phyloP scores from a whole-genome alignment of 2,113 vertebrate genomes.

The Suncus etruscus region DNA sequence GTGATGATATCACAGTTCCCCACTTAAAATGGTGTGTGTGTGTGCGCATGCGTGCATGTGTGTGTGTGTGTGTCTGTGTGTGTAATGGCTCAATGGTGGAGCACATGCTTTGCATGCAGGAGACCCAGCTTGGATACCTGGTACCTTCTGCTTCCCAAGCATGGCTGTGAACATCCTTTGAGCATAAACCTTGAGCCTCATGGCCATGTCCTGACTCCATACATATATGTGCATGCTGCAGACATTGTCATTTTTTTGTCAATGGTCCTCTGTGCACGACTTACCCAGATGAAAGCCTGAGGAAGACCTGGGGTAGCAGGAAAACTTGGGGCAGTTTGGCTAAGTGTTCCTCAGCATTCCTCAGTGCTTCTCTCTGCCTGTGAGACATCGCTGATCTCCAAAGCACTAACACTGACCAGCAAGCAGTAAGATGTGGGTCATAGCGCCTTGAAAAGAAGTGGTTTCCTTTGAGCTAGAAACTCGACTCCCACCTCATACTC shows the following conservation, averaged over 20 bases:
- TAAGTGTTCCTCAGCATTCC: too few relatives aligned
- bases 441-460: background rate
- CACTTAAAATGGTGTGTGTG: slow-evolving; percentile 24
- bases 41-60: too few relatives aligned
- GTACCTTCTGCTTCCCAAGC: too few relatives aligned
- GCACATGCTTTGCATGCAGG: too few relatives aligned
- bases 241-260: slow-evolving; percentile 42
- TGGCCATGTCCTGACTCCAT: too few relatives aligned
- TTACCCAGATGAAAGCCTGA: background rate
- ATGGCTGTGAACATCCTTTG: too few relatives aligned
- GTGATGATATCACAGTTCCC: slow-evolving; percentile 13
- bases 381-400: background rate
- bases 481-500: background rate
- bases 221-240: background rate
- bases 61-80: background rate
- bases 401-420: background rate
- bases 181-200: too few relatives aligned
- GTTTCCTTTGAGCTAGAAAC: slow-evolving; percentile 19
- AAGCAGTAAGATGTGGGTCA: background rate
- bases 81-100: background rate
- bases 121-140: too few relatives aligned
- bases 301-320: background rate
- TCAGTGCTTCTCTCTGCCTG: background rate
- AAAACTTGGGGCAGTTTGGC: background rate
- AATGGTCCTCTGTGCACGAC: background rate